phyloP scores from a whole-genome alignment of 1,140 invertebrate species.

The Drosophila virilis region DNA sequence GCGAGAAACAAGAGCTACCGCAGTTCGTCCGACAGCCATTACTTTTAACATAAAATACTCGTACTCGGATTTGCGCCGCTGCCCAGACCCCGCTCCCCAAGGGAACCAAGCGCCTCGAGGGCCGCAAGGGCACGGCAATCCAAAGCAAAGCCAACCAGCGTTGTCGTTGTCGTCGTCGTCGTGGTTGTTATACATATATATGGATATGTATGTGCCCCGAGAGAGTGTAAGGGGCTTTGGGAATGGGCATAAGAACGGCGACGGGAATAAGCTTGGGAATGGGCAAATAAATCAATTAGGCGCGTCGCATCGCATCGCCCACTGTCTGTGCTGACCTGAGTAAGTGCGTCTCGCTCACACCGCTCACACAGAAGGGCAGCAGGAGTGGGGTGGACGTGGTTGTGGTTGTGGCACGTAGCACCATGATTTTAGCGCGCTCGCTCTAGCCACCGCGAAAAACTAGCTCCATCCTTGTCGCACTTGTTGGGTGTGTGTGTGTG shows the following conservation, averaged over 20 bases:
- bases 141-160: conserved; percentile 43
- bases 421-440: conserved; percentile 36
- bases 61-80: conserved; percentile 28
- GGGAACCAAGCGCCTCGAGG: not conserved
- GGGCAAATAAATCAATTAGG: conserved; percentile 70
- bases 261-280: conserved; percentile 29
- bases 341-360: conserved; percentile 29
- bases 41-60: conserved; percentile 42
- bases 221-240: not conserved
- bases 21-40: conserved; percentile 51
- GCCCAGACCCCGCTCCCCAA: too few species aligned
- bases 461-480: not conserved
- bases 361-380: not conserved
- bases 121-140: conserved; percentile 11
- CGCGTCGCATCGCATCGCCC: conserved; percentile 45
- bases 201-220: not conserved
- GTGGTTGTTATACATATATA: not conserved
- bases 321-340: conserved; percentile 39
- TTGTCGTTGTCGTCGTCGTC: not conserved
- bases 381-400: conserved; percentile 7
- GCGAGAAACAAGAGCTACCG: conserved; percentile 3
- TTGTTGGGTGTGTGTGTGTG: conserved; percentile 13
- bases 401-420: not conserved
- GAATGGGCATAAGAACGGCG: conserved; percentile 16
- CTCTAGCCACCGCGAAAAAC: conserved; percentile 7